phyloP scores from a whole-genome alignment of 2,888 invertebrate species.

The Mythimna impura region DNA sequence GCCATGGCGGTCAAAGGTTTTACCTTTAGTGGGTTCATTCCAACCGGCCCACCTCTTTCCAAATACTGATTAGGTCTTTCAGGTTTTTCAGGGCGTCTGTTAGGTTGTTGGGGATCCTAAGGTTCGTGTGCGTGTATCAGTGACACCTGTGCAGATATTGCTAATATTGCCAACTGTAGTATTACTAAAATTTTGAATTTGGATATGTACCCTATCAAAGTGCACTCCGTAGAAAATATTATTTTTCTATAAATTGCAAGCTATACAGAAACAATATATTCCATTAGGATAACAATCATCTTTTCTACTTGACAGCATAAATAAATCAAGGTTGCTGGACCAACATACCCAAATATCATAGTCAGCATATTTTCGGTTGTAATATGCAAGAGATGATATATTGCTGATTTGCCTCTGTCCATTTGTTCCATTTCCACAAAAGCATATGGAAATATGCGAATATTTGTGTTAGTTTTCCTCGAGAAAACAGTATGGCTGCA shows the following conservation, averaged over 20 bases:
- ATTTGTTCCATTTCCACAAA: constrained; percentile 18
- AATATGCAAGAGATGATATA: constrained; percentile 31
- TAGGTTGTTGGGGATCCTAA: no score
- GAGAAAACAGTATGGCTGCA: constrained; percentile 38
- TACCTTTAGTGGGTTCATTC: no score
- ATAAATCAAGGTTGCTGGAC: constrained; percentile 21
- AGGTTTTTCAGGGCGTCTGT: no score
- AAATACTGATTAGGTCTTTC: no score
- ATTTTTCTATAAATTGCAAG: neutral
- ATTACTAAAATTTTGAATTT: neutral
- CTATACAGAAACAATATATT: neutral
- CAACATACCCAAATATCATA: constrained; percentile 16
- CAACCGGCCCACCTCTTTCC: no score
- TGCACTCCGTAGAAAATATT: no score
- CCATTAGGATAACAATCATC: constrained; percentile 18
- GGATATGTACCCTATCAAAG: neutral
- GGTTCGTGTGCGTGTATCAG: no score
- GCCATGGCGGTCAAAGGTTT: no score
- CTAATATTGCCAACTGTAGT: constrained; percentile 2
- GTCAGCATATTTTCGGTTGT: constrained; percentile 21
- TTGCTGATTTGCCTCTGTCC: constrained; percentile 8
- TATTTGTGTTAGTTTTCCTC: constrained; percentile 39
- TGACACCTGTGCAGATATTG: neutral
- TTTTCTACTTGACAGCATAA: constrained; percentile 17
- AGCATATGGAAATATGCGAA: constrained; percentile 28